Conservation (phyloP, 2,888 invertebrate species). For the Phymatocera aterrima region DNA sequence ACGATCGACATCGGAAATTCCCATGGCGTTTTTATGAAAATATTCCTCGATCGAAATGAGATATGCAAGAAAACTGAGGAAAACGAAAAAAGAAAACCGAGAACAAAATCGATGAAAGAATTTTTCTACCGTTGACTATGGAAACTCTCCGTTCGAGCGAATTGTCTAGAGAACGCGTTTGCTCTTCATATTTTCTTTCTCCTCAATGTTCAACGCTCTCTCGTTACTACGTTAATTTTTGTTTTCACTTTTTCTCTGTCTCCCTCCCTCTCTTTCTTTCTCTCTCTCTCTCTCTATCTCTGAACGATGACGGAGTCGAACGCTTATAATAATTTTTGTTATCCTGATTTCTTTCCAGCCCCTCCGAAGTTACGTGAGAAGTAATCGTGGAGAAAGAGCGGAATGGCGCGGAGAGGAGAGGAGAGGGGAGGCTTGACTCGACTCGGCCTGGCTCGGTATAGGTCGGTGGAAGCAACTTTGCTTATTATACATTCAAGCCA, state of each 20-base stretch:
- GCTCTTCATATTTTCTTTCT: too few relatives aligned
- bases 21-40: slow-evolving; percentile 15
- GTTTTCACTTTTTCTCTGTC: too few relatives aligned
- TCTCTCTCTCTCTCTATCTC: background rate
- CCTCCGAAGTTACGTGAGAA: background rate
- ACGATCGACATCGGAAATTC: background rate
- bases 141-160: too few relatives aligned
- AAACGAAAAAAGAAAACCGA: background rate
- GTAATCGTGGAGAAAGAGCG: background rate
- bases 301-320: background rate
- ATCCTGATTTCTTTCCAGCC: background rate
- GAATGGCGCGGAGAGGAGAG: background rate
- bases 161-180: too few relatives aligned
- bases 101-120: too few relatives aligned
- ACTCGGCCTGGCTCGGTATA: too few relatives aligned
- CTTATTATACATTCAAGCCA: slow-evolving; percentile 73
- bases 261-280: background rate
- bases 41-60: background rate
- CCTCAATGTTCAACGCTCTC: too few relatives aligned
- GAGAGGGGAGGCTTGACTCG: background rate
- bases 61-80: background rate
- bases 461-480: slow-evolving; percentile 45
- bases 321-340: background rate
- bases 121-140: too few relatives aligned
- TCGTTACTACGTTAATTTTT: too few relatives aligned